phyloP scores from a whole-genome alignment of 2,888 invertebrate genomes.

The Pristionchus fissidentatus region DNA sequence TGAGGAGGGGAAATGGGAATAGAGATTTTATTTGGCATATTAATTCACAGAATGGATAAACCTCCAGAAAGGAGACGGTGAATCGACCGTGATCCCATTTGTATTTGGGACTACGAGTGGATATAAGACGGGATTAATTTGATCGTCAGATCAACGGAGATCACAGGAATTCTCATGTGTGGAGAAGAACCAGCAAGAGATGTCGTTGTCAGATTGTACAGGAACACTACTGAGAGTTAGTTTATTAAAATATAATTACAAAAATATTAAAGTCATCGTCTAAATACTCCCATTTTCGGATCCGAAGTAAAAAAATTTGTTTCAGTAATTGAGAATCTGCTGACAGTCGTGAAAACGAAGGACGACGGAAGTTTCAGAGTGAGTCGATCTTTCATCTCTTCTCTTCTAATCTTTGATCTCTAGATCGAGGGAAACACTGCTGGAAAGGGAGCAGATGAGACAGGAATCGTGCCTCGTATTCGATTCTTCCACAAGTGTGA shows the following conservation, averaged over 20 bases:
- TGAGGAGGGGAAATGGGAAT: neutral
- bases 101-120: neutral
- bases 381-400: neutral
- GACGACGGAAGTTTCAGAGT: conserved; percentile 45
- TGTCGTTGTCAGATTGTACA: conserved; percentile 45
- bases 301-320: neutral
- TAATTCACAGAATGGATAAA: no score
- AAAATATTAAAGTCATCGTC: neutral
- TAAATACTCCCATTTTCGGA: neutral
- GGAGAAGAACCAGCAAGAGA: conserved; percentile 27
- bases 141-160: conserved; percentile 40
- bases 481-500: conserved; percentile 49
- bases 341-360: conserved; percentile 15
- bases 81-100: no score
- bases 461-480: conserved; percentile 38
- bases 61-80: neutral
- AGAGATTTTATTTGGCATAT: no score
- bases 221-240: conserved; percentile 45
- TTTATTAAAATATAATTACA: neutral
- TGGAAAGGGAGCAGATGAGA: neutral
- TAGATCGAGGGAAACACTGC: conserved; percentile 43
- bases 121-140: neutral
- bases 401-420: neutral
- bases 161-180: conserved; percentile 44
- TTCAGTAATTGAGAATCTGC: conserved; percentile 45